A percentile compares a stretch with the other conserved stretches of the same genome.
Conservation (phyloP, 2,797 vertebrate genomes). For the Smutsia temminckii region DNA sequence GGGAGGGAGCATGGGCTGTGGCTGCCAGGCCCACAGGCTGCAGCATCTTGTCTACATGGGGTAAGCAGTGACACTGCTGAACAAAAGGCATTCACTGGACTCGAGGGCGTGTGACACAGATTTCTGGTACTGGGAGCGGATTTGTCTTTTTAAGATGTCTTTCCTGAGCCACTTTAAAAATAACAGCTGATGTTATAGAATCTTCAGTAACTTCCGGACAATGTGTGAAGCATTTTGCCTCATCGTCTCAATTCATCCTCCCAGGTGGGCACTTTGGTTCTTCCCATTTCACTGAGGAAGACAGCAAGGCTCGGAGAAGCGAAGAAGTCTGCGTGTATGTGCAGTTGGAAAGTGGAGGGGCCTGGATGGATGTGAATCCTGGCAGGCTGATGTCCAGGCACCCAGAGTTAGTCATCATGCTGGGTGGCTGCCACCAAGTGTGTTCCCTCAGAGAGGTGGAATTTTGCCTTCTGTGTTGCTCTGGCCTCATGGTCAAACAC, state of each 20-base stretch:
- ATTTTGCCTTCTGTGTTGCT: background rate
- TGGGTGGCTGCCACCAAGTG: background rate
- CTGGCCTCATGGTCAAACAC: background rate
- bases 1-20: rapidly evolving
- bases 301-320: background rate
- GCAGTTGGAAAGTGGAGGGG: background rate
- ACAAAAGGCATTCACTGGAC: background rate
- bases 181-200: slow-evolving; percentile 24
- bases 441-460: background rate
- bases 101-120: background rate
- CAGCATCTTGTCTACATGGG: rapidly evolving
- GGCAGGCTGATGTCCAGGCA: background rate
- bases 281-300: background rate
- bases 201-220: background rate
- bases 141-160: slow-evolving; percentile 33
- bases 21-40: rapidly evolving
- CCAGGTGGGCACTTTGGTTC: background rate
- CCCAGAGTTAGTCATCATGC: rapidly evolving
- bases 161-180: background rate
- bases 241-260: background rate
- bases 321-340: background rate
- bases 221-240: background rate
- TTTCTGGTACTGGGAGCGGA: background rate
- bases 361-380: background rate
- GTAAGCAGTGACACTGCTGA: rapidly evolving